Conservation (phyloP, 2,888 invertebrate species). For the Helobdella robusta region DNA sequence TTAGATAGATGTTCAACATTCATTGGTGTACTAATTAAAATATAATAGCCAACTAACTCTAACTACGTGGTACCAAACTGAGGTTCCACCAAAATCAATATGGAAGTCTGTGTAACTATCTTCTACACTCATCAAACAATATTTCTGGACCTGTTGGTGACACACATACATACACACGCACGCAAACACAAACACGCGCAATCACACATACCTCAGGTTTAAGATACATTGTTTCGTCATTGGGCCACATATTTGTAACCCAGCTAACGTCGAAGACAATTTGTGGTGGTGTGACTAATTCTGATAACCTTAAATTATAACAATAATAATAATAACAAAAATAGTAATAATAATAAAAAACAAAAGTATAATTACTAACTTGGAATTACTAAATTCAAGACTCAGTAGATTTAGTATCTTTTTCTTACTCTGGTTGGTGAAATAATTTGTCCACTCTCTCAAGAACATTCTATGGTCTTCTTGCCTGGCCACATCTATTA, state of each 20-base stretch:
- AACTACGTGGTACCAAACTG: constrained; percentile 26
- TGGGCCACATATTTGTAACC: constrained; percentile 23
- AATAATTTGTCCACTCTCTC: constrained; percentile 23
- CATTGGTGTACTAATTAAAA: no score
- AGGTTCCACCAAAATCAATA: constrained; percentile 27
- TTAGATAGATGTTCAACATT: no score
- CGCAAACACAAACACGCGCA: no score
- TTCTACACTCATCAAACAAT: constrained; percentile 24
- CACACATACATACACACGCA: no score
- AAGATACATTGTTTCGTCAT: constrained; percentile 21
- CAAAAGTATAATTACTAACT: constrained; percentile 10
- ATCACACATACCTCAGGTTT: constrained; percentile 13
- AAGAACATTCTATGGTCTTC: constrained; percentile 23
- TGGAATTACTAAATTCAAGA: constrained; percentile 25
- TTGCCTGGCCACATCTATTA: constrained; percentile 24
- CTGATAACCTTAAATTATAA: background rate
- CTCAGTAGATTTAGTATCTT: constrained; percentile 22
- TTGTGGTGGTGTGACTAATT: constrained; percentile 18
- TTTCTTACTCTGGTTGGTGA: background rate
- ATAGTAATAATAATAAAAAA: background rate
- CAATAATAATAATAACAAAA: background rate
- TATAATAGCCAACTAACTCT: no score
- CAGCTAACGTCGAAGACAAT: constrained; percentile 25
- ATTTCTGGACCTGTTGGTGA: constrained; percentile 26
- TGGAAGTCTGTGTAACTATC: constrained; percentile 28